Percentiles rank a stretch among this genome's conserved stretches.
Evolutionary conservation across 2,888 invertebrate species (phyloP).

Genomic region (Morpho helenor): DNA sequence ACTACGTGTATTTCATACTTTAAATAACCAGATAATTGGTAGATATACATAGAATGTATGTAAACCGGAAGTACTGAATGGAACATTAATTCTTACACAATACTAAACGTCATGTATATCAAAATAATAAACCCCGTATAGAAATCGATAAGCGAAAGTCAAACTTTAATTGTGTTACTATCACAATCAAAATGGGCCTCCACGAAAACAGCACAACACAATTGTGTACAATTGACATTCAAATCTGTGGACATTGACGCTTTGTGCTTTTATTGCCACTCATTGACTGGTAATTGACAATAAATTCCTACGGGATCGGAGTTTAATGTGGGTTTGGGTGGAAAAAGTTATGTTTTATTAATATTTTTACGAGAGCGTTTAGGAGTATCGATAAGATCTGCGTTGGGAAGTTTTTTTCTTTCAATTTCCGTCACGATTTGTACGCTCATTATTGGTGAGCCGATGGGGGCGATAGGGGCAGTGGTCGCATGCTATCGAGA

Average conservation of each 20-base stretch:
- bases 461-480: slow-evolving; percentile 78
- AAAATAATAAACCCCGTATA: slow-evolving; percentile 65
- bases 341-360: slow-evolving; percentile 79
- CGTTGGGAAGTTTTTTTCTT: slow-evolving; percentile 77
- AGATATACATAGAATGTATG: slow-evolving; percentile 1
- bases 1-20: too few species aligned
- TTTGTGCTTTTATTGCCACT: slow-evolving; percentile 77
- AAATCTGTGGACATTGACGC: slow-evolving; percentile 76
- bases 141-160: slow-evolving; percentile 64
- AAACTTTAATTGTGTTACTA: slow-evolving; percentile 68
- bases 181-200: slow-evolving; percentile 73
- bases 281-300: slow-evolving; percentile 79
- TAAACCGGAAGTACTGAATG: slow-evolving; percentile 47
- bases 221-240: slow-evolving; percentile 78
- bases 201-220: slow-evolving; percentile 75
- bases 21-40: too few species aligned
- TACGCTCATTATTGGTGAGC: slow-evolving; percentile 72
- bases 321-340: slow-evolving; percentile 79
- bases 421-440: slow-evolving; percentile 79
- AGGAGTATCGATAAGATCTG: slow-evolving; percentile 73
- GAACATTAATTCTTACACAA: slow-evolving; percentile 60
- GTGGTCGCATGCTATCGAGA: slow-evolving; percentile 66
- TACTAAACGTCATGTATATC: slow-evolving; percentile 62
- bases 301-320: slow-evolving; percentile 77
- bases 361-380: slow-evolving; percentile 79